Evolutionary conservation across 2,113 vertebrate species (phyloP).

Genomic region (Donacobius atricapilla): DNA sequence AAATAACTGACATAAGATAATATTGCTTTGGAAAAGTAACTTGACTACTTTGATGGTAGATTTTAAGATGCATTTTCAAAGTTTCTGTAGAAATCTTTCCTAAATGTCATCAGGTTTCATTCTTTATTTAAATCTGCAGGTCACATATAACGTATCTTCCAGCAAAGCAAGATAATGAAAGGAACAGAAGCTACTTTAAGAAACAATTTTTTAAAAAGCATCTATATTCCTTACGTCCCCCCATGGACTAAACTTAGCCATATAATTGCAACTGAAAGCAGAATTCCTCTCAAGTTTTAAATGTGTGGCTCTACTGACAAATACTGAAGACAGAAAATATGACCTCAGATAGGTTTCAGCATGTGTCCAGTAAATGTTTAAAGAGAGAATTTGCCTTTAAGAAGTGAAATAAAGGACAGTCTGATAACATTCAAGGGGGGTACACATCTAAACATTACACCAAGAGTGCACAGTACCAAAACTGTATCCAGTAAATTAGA

Average conservation of each 20-base stretch:
- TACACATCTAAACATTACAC: background rate
- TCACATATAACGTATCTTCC: background rate
- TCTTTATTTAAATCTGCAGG: background rate
- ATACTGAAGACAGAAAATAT: background rate
- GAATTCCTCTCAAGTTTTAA: background rate
- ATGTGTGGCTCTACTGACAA: background rate
- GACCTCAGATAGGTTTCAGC: background rate
- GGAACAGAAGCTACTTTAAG: background rate
- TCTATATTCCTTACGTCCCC: background rate
- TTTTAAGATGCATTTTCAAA: background rate
- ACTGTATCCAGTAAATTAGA: background rate
- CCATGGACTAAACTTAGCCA: background rate
- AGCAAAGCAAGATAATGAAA: background rate
- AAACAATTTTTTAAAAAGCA: background rate
- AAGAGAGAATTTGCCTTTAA: background rate
- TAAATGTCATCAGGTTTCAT: background rate
- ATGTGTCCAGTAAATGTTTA: background rate
- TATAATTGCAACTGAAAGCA: background rate
- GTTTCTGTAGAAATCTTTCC: background rate
- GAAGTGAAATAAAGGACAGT: background rate
- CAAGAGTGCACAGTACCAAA: background rate
- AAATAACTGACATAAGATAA: background rate
- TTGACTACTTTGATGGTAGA: background rate
- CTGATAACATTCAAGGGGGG: background rate
- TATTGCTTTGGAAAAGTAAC: background rate